These are phyloP conservation scores for Xestia c-nigrum DNA, from an alignment of 2,888 invertebrate species.

Conservation along the genomic window DNA sequence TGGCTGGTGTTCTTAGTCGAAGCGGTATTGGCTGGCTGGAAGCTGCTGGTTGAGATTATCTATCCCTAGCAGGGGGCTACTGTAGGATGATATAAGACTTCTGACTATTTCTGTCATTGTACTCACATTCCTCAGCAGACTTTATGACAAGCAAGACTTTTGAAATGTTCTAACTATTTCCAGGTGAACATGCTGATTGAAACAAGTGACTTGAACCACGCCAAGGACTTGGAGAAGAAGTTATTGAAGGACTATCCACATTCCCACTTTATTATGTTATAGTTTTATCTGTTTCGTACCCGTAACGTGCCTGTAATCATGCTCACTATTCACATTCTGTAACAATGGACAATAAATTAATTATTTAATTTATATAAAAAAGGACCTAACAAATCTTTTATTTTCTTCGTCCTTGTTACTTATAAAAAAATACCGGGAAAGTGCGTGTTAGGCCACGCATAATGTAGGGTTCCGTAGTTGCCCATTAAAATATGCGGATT, in stretches of 20 bases:
- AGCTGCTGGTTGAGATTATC: background rate
- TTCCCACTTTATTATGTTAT: constrained; percentile 70
- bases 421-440: no score
- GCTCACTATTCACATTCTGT: background rate
- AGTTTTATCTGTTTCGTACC: constrained; percentile 26
- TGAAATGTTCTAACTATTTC: constrained; percentile 2
- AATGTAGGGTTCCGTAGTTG: no score
- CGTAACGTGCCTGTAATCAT: constrained; percentile 30
- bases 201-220: constrained; percentile 73
- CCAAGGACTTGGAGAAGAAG: constrained; percentile 76
- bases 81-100: background rate
- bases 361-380: background rate
- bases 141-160: background rate
- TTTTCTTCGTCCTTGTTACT: background rate
- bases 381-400: background rate
- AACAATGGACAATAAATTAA: constrained; percentile 36
- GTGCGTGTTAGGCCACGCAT: no score
- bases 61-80: background rate
- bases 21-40: background rate
- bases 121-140: background rate
- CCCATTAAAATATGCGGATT: no score
- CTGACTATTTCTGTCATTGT: background rate
- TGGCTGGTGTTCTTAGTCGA: background rate
- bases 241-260: constrained; percentile 75
- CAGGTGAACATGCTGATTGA: constrained; percentile 78